Percentiles rank a stretch among this genome's conserved stretches.
Evolutionary conservation across 2,888 invertebrate species (phyloP).

Genomic region (Anodontia alba): DNA sequence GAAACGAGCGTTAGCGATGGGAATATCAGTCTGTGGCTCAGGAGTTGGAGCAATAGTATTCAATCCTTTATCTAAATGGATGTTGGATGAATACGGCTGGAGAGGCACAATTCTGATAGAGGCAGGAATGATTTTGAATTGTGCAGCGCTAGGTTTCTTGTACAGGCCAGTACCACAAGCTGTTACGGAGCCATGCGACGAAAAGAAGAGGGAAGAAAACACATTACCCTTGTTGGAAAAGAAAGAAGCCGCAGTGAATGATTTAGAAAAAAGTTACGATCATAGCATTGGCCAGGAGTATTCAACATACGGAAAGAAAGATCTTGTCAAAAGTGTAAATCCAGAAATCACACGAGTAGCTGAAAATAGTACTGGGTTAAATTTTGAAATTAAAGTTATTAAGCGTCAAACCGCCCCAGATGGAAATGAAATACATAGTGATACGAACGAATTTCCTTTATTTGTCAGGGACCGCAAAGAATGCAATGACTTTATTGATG

Average conservation of each 20-base stretch:
- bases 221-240: not conserved
- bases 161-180: constrained; percentile 32
- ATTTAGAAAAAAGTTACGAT: not conserved
- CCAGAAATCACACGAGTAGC: not conserved
- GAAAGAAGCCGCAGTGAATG: not conserved
- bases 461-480: not conserved
- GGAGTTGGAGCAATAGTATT: constrained; percentile 50
- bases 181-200: not conserved
- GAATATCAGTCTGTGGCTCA: constrained; percentile 50
- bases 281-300: not conserved
- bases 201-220: not conserved
- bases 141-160: constrained; percentile 41
- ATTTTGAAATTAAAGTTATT: not conserved
- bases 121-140: constrained; percentile 47
- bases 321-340: too few species aligned
- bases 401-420: not conserved
- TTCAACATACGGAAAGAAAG: not conserved
- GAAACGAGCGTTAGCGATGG: constrained; percentile 43
- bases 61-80: constrained; percentile 31
- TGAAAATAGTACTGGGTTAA: not conserved
- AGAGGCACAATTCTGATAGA: constrained; percentile 45
- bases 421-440: not conserved
- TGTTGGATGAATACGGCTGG: constrained; percentile 44
- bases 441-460: not conserved
- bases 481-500: not conserved